These are phyloP conservation scores for Sussaba pulchella DNA, from an alignment of 2,888 invertebrate species.

Conservation along the genomic window DNA sequence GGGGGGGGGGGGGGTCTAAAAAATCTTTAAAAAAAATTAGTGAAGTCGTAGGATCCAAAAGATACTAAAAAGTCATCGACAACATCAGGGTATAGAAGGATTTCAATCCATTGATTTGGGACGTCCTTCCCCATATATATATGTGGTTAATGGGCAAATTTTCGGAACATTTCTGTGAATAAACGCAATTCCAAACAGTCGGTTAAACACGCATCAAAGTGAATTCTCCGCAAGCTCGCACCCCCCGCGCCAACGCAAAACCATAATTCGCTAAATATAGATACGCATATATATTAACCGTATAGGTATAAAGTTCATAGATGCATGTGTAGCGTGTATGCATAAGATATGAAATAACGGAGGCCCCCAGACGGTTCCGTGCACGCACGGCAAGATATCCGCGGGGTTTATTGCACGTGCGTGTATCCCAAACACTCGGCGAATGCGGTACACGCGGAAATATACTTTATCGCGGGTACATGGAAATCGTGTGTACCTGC, in stretches of 20 bases:
- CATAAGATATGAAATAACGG: conserved; percentile 40
- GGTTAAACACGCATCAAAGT: conserved; percentile 37
- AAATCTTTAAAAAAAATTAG: too few species aligned
- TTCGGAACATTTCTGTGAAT: conserved; percentile 22
- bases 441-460: too few species aligned
- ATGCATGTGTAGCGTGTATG: conserved; percentile 1
- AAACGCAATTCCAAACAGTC: conserved; percentile 37
- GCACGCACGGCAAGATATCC: conserved; percentile 25
- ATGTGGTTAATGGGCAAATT: conserved; percentile 1
- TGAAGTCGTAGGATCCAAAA: too few species aligned
- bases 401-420: conserved; percentile 35
- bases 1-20: too few species aligned
- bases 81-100: too few species aligned
- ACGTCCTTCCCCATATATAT: not conserved
- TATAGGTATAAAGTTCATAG: too few species aligned
- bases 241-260: conserved; percentile 2
- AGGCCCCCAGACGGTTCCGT: conserved; percentile 27
- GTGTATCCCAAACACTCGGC: not conserved
- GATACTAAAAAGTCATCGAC: too few species aligned
- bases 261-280: conserved; percentile 1
- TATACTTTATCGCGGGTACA: conserved; percentile 13
- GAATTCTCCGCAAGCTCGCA: conserved; percentile 36
- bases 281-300: too few species aligned
- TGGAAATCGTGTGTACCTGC: not conserved
- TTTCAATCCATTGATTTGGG: too few species aligned